Conservation (phyloP, 2,888 invertebrate species). For the Ethmia dodecea region DNA sequence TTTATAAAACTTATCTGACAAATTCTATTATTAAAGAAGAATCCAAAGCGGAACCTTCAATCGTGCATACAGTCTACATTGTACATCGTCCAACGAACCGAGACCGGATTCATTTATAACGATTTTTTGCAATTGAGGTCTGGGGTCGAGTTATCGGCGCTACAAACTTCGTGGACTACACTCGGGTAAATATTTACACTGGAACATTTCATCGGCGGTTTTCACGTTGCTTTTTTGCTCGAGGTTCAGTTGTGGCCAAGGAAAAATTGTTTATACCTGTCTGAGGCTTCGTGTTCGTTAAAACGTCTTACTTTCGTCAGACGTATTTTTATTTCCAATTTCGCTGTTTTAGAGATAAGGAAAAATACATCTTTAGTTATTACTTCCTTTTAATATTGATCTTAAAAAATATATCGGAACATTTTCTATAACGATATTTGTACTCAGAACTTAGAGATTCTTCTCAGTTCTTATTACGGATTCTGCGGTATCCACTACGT, state of each 20-base stretch:
- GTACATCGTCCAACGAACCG: slow-evolving; percentile 3
- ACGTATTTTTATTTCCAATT: slow-evolving; percentile 24
- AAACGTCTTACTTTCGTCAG: slow-evolving; percentile 31
- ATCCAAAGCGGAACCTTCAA: slow-evolving; percentile 16
- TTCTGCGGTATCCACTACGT: slow-evolving; percentile 40
- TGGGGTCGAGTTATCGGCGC: slow-evolving; percentile 49
- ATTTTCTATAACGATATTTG: slow-evolving; percentile 5
- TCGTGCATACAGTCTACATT: too few species aligned
- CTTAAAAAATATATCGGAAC: too few species aligned
- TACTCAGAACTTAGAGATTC: slow-evolving; percentile 9
- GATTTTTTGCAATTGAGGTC: slow-evolving; percentile 52
- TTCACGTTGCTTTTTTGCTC: slow-evolving; percentile 46
- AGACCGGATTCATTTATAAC: slow-evolving; percentile 28
- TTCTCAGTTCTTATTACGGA: slow-evolving; percentile 31
- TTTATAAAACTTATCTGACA: too few species aligned
- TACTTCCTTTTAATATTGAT: too few species aligned
- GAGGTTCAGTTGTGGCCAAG: slow-evolving; percentile 48
- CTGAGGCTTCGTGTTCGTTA: slow-evolving; percentile 37
- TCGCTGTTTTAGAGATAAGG: too few species aligned
- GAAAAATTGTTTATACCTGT: slow-evolving; percentile 47
- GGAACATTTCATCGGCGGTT: slow-evolving; percentile 50
- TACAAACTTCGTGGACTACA: slow-evolving; percentile 55
- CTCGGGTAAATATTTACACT: slow-evolving; percentile 63
- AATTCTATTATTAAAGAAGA: too few species aligned
- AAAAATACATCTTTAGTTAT: too few species aligned